These are phyloP conservation scores for Patiria miniata DNA, from an alignment of 35 echinoderm and acorn worm species.

Conservation along the genomic window DNA sequence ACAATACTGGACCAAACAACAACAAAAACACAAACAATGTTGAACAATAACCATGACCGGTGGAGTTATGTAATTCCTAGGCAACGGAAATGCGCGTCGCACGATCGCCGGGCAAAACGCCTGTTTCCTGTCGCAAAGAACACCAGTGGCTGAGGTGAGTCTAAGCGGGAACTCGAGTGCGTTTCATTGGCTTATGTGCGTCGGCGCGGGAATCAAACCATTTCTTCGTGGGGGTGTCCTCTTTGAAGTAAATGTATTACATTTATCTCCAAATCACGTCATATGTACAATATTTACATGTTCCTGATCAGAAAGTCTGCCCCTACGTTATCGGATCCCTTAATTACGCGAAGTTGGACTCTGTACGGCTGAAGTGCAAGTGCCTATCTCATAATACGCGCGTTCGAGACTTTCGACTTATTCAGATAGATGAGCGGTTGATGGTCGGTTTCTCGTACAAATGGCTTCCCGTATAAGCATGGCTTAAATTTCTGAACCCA, in stretches of 20 bases:
- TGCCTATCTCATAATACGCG: slow-evolving; percentile 37
- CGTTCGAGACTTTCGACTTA: slow-evolving; percentile 4
- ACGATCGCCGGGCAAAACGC: no score
- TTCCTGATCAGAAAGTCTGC: slow-evolving; percentile 49
- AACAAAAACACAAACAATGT: no score
- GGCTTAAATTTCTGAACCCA: slow-evolving; percentile 49
- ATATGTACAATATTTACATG: background rate
- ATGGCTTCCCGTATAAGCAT: slow-evolving; percentile 30
- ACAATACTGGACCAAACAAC: no score
- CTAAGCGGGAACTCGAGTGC: no score
- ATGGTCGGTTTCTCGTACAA: slow-evolving; percentile 51
- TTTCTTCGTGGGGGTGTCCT: no score
- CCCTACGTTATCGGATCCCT: slow-evolving; percentile 53
- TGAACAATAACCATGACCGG: no score
- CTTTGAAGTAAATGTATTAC: background rate
- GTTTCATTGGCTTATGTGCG: no score
- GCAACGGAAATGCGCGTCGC: no score
- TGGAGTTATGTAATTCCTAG: no score
- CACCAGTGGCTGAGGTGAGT: no score
- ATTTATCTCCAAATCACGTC: background rate
- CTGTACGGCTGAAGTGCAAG: slow-evolving; percentile 23
- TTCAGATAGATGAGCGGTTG: slow-evolving; percentile 37
- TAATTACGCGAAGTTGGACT: slow-evolving; percentile 30
- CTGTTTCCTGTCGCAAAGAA: no score
- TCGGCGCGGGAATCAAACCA: no score